Evolutionary conservation across 2,113 vertebrate genomes (phyloP).

Genomic region (Geococcyx californianus): DNA sequence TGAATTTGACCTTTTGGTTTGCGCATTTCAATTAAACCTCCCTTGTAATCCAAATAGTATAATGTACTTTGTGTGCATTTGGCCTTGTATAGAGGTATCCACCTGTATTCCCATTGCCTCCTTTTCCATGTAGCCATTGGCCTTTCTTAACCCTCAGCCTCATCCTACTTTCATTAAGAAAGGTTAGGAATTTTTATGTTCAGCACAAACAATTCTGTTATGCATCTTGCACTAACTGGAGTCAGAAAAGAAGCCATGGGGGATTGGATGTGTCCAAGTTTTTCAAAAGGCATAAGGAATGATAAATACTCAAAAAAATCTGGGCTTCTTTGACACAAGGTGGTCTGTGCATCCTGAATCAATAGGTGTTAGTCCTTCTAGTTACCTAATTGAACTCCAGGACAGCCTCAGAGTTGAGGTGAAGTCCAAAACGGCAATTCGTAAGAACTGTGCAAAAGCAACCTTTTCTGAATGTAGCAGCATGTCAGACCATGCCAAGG

Average conservation of each 20-base stretch:
- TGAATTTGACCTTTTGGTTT: conserved; percentile 79
- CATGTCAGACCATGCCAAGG: not conserved
- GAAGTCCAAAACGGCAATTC: not conserved
- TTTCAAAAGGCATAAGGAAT: not conserved
- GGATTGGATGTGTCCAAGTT: not conserved
- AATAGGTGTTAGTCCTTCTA: not conserved
- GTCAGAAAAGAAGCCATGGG: not conserved
- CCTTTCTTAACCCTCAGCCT: not conserved
- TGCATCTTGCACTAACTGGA: not conserved
- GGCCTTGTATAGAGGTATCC: not conserved
- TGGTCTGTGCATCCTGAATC: not conserved
- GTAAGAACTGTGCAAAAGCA: not conserved
- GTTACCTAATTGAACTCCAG: not conserved
- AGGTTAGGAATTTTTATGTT: not conserved
- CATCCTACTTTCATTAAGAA: not conserved
- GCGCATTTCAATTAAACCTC: conserved; percentile 78
- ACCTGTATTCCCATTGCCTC: not conserved
- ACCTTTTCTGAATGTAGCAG: not conserved
- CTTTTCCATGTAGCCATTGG: not conserved
- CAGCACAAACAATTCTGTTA: not conserved
- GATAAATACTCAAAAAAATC: not conserved
- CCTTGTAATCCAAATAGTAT: conserved; percentile 49
- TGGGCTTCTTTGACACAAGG: not conserved
- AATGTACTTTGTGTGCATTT: conserved; percentile 39
- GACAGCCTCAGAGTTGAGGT: not conserved